Conservation (phyloP, 2,797 vertebrate genomes). For the Halcyon badia region DNA sequence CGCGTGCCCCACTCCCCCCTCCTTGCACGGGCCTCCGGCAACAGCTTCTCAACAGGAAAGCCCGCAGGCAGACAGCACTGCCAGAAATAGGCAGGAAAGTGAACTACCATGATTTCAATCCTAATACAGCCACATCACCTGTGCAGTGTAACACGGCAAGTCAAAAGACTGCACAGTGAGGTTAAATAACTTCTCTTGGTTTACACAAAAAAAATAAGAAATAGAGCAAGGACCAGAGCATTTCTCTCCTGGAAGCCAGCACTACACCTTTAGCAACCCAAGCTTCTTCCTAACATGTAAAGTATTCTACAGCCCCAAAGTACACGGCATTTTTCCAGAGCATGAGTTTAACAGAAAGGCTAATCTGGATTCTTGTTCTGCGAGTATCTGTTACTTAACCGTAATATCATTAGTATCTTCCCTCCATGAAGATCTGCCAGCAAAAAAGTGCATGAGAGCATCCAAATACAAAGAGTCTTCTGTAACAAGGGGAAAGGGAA, state of each 20-base stretch:
- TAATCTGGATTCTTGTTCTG: conserved; percentile 6
- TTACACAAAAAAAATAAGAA: background rate
- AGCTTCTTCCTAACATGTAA: background rate
- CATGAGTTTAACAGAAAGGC: conserved; percentile 23
- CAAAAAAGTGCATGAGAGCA: background rate
- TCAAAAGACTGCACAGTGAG: background rate
- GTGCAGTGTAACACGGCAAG: background rate
- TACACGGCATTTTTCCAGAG: background rate
- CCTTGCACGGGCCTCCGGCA: background rate
- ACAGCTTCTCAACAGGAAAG: background rate
- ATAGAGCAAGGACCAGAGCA: background rate
- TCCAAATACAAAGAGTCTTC: conserved; percentile 31
- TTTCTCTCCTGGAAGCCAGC: background rate
- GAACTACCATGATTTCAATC: background rate
- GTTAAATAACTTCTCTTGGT: background rate
- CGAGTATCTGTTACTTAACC: background rate
- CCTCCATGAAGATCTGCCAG: background rate
- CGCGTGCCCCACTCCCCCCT: background rate
- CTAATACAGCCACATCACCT: background rate
- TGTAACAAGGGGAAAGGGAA: conserved; percentile 41
- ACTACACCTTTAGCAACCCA: background rate
- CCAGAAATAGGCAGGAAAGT: conserved; percentile 18
- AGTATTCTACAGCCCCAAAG: background rate
- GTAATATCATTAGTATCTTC: conserved; percentile 4
- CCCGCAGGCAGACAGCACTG: fast-evolving